Evolutionary conservation across 2,888 invertebrate species (phyloP), one percentile per base, ranked within the genome.

Genomic region (Drosophila buzzatii): DNA sequence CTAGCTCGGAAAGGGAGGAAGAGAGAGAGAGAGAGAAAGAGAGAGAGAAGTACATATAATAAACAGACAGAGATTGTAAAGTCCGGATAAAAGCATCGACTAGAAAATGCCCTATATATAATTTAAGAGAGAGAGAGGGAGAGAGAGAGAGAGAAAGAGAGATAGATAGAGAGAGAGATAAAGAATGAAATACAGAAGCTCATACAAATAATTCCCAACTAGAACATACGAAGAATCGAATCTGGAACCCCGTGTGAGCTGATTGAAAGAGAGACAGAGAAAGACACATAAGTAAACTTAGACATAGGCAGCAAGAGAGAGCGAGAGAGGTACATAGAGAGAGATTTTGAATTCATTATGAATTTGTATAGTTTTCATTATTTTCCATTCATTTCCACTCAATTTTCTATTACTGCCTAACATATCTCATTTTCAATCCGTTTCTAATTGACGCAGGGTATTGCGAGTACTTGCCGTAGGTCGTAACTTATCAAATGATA

Each of bases 401-500:
- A 16, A 37, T 23, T 16, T 39, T 39, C 39, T 7, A 2, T 45
- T 3, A 1, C 6, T 8, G 49, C 27, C 27, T 1, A 10, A 18
- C 12, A 35, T 20, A 3, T 18, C 51, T 6, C n/a, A 6, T 6
- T 6, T 49, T 9, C 51, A 51, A 35, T 4, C 14, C 51, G 33
- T 51, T 51, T 33, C 33, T 4, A 20, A 51, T 51, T 33, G 14
- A 14, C 3, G 20, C 33, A 42, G 42, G 18, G 56, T 33, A 44
- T 57, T 5, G 44, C 16, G 47, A 45, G 7, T 52, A 33, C 23
- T 73, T 81, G 64, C 39, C 66, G 55, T 81, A 81, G 84, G 75
- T 82, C 78, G 69, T 45, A 45, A 71, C 56, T 59, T 64, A 68
- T 62, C 47, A 65, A 57, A 63, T 62, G 66, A 70, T 67, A 61